A percentile compares a stretch with the other conserved stretches of the same genome.
Conservation (phyloP, 2,113 vertebrate genomes). For the Podarcis muralis region DNA sequence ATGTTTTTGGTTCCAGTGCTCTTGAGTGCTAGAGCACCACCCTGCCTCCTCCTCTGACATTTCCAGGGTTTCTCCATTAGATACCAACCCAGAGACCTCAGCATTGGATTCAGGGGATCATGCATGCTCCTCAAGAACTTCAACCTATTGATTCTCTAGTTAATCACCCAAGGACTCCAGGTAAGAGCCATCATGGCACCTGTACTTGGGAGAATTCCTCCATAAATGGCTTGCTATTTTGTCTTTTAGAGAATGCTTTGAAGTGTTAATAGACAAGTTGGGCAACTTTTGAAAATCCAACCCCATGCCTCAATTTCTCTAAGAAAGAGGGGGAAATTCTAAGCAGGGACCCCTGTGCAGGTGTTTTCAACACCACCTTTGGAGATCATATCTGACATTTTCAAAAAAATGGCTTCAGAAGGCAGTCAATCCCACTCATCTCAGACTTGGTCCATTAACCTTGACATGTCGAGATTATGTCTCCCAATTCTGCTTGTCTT, state of each 20-base stretch:
- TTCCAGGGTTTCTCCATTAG: too few relatives aligned
- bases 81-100: too few relatives aligned
- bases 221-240: neutral
- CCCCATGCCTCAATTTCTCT: neutral
- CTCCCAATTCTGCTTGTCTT: slow-evolving; percentile 32
- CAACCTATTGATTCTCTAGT: too few relatives aligned
- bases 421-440: slow-evolving; percentile 28
- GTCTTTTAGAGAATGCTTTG: neutral
- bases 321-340: neutral
- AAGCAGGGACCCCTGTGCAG: neutral
- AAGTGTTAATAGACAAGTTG: neutral
- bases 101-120: too few relatives aligned
- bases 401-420: slow-evolving; percentile 39
- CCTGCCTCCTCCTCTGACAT: too few relatives aligned
- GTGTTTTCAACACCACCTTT: neutral
- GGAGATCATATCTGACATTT: neutral
- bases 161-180: too few relatives aligned
- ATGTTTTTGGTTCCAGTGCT: too few relatives aligned
- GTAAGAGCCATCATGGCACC: neutral
- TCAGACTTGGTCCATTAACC: slow-evolving; percentile 34
- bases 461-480: slow-evolving; percentile 40
- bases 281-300: neutral
- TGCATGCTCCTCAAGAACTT: too few relatives aligned
- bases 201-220: neutral
- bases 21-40: too few relatives aligned